phyloP scores from a whole-genome alignment of 2,797 vertebrate genomes.

The Microctenopoma lineatum region DNA sequence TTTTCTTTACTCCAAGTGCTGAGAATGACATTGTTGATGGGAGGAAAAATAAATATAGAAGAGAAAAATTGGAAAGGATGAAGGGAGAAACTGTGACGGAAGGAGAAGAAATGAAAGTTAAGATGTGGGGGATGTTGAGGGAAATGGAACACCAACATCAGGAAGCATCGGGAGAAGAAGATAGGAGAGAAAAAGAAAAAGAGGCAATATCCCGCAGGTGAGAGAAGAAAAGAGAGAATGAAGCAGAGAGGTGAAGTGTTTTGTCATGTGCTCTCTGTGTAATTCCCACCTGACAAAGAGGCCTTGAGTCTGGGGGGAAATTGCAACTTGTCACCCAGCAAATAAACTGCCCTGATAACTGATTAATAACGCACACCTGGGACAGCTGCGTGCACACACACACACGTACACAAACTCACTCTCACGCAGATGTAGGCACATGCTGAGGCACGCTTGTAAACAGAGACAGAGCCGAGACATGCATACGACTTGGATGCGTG shows the following conservation, averaged over 20 bases:
- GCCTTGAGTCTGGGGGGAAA: constrained; percentile 95
- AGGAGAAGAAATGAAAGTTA: constrained; percentile 22
- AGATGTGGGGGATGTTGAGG: constrained; percentile 63
- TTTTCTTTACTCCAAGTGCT: constrained; percentile 88
- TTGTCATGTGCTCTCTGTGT: constrained; percentile 96
- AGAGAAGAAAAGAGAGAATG: constrained; percentile 72
- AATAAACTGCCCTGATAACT: constrained; percentile 98
- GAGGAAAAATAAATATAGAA: constrained; percentile 94
- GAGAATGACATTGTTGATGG: constrained; percentile 62
- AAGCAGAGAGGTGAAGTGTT: constrained; percentile 93
- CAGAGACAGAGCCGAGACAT: constrained; percentile 27
- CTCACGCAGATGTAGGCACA: constrained; percentile 35
- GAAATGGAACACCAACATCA: constrained; percentile 1
- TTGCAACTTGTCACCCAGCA: constrained; percentile 99
- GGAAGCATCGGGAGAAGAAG: not conserved
- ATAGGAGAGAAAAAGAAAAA: constrained; percentile 75
- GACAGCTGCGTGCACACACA: constrained; percentile 88
- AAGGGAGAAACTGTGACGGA: constrained; percentile 8
- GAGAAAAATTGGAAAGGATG: constrained; percentile 54
- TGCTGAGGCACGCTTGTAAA: constrained; percentile 50
- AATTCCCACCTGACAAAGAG: constrained; percentile 99
- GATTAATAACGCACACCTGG: constrained; percentile 99
- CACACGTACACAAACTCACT: constrained; percentile 29
- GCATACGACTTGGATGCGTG: not conserved
- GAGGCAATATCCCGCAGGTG: constrained; percentile 32